Evolutionary conservation across 2,797 vertebrate species (phyloP).

Genomic region (Pseudochaenichthys georgianus): DNA sequence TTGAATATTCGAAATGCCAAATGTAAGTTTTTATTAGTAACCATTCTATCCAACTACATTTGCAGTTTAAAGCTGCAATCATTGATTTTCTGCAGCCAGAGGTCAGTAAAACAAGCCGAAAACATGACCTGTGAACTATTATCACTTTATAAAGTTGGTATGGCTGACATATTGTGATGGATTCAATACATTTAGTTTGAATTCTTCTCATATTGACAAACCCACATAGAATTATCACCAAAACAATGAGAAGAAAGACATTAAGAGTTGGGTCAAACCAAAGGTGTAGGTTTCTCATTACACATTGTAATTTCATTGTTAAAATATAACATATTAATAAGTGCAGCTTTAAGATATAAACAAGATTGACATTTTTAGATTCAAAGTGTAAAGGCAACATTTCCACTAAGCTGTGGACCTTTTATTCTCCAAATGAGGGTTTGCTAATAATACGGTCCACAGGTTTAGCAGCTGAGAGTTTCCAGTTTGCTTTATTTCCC

Average conservation of each 20-base stretch:
- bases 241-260: background rate
- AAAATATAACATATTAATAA: background rate
- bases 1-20: conserved; percentile 17
- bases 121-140: background rate
- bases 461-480: conserved; percentile 8
- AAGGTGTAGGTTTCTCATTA: background rate
- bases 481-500: no score
- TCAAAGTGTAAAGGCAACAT: background rate
- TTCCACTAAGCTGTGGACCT: background rate
- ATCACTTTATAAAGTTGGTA: background rate
- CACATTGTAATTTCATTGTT: background rate
- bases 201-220: no score
- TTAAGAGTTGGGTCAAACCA: background rate
- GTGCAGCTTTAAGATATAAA: background rate
- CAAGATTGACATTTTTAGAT: background rate
- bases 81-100: background rate
- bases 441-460: background rate
- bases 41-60: background rate
- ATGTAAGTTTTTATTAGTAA: background rate
- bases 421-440: conserved; percentile 2
- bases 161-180: background rate
- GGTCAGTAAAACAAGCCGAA: background rate
- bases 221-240: no score
- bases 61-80: background rate
- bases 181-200: no score